Evolutionary conservation across 1,140 invertebrate genomes (phyloP).

Genomic region (Drosophila ogumai): DNA sequence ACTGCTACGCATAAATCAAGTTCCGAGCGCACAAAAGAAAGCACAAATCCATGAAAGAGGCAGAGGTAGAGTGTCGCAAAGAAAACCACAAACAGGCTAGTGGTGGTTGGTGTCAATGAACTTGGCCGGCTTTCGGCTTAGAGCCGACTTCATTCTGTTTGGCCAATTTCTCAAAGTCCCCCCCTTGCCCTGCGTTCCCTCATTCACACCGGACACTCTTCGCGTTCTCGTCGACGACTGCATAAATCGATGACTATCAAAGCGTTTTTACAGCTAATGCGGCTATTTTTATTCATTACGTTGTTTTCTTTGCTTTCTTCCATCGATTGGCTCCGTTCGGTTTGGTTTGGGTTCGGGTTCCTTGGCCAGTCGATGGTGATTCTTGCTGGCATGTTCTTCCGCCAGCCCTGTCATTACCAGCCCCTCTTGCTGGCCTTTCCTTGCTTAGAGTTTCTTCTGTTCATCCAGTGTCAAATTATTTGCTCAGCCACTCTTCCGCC

Average conservation of each 20-base stretch:
- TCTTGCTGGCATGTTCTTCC: constrained; percentile 35
- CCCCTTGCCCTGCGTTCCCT: constrained; percentile 9
- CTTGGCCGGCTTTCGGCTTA: constrained; percentile 66
- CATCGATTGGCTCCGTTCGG: constrained; percentile 54
- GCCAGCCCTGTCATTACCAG: constrained; percentile 51
- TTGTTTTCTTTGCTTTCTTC: constrained; percentile 77
- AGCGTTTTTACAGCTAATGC: constrained; percentile 81
- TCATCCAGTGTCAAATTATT: constrained; percentile 41
- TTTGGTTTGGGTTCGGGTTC: constrained; percentile 14
- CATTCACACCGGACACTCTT: constrained; percentile 19
- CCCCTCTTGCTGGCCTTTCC: constrained; percentile 15
- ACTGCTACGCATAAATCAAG: constrained; percentile 58
- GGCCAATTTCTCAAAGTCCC: constrained; percentile 74
- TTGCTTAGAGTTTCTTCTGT: neutral
- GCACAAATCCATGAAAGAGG: constrained; percentile 46
- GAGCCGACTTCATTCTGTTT: constrained; percentile 61
- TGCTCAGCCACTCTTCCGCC: constrained; percentile 18
- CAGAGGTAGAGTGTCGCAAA: constrained; percentile 62
- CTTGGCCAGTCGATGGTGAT: constrained; percentile 42
- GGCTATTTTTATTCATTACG: constrained; percentile 84
- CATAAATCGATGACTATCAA: constrained; percentile 81
- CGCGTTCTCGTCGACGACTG: constrained; percentile 12
- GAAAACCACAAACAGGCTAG: constrained; percentile 31
- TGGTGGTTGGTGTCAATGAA: constrained; percentile 67
- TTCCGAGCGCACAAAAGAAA: constrained; percentile 62